Base-by-base conservation (phyloP, 2,888 invertebrate species). In the Adineta ricciae region DNA sequence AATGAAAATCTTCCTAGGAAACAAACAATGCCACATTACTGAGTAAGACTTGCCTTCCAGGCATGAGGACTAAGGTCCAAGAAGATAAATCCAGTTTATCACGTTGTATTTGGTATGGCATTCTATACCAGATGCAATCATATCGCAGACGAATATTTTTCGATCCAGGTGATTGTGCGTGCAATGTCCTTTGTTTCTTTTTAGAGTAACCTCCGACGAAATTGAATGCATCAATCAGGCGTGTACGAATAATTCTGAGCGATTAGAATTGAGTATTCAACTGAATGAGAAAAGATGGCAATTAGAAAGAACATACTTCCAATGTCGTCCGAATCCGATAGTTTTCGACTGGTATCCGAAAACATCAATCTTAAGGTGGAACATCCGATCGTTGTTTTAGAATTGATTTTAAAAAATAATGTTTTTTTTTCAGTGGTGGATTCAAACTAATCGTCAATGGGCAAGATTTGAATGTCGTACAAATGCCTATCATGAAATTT, bases 401-500 rank as follows among this genome's bases (percentile, higher is more conserved):
- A 41, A 46, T 46, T 46, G 5, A n/a, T 46, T 46, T 8, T 46
- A 46, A 78, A 8, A n/a, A 41, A 3, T 21, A 16, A 16, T 9
- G 8, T 36, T 24, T 73, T 19, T 14, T n/a, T 38, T 73, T 36
- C n/a, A 78, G 78, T 78, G 78, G 78, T 41, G 78, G 78, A 11
- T 24, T 78, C 14, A 78, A 41, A 41, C n/a, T 78, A 78, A 11
- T n/a, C 24, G 24, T 78, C 7, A 24, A 9, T 78, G 78, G 78
- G 38, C 11, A 78, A 78, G 2, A 78, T 78, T n/a, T 78, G n/a
- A 24, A 78, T 41, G 41, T 78, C n/a, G n/a, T 78, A 41, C 41
- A 78, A 78, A 41, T n/a, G 2, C 78, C 78, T 41, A 78, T 78
- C 9, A 78, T 78, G 78, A 78, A 78, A 41, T 78, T 78, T 41